Conservation (phyloP, 2,113 vertebrate genomes). For the Amblyornis subalaris region DNA sequence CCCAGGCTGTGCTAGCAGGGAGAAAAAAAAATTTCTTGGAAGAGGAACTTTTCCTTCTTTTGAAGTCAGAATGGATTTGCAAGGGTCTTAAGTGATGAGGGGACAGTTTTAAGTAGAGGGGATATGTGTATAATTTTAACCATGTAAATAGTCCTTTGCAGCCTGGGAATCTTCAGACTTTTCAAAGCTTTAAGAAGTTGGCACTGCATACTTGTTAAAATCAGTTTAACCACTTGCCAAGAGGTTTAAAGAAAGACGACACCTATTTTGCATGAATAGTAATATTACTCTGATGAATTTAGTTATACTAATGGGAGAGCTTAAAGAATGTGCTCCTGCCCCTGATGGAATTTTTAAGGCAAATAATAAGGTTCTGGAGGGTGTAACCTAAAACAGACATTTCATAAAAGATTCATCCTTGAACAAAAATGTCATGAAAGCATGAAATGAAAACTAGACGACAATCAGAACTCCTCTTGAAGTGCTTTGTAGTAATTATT, state of each 20-base stretch:
- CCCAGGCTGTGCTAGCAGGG: background rate
- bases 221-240: slow-evolving; percentile 62
- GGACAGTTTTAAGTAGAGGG: slow-evolving; percentile 62
- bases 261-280: slow-evolving; percentile 67
- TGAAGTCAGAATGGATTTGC: slow-evolving; percentile 62
- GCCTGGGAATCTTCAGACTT: slow-evolving; percentile 47
- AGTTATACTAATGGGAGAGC: slow-evolving; percentile 24
- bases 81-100: slow-evolving; percentile 56
- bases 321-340: slow-evolving; percentile 44
- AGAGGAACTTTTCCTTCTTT: slow-evolving; percentile 52
- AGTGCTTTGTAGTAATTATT: slow-evolving; percentile 63
- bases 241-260: slow-evolving; percentile 62
- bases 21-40: background rate
- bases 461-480: slow-evolving; percentile 61
- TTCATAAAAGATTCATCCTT: slow-evolving; percentile 64
- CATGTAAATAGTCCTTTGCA: slow-evolving; percentile 61
- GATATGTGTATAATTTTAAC: slow-evolving; percentile 50
- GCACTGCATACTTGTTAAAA: slow-evolving; percentile 55
- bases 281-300: slow-evolving; percentile 66
- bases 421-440: slow-evolving; percentile 62
- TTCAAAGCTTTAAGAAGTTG: slow-evolving; percentile 55
- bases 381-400: slow-evolving; percentile 67
- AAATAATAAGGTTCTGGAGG: slow-evolving; percentile 67
- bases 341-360: slow-evolving; percentile 46
- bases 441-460: slow-evolving; percentile 56